These are phyloP conservation scores for Sphaerophoria taeniata DNA, from an alignment of 2,888 invertebrate genomes.

Conservation along the genomic window DNA sequence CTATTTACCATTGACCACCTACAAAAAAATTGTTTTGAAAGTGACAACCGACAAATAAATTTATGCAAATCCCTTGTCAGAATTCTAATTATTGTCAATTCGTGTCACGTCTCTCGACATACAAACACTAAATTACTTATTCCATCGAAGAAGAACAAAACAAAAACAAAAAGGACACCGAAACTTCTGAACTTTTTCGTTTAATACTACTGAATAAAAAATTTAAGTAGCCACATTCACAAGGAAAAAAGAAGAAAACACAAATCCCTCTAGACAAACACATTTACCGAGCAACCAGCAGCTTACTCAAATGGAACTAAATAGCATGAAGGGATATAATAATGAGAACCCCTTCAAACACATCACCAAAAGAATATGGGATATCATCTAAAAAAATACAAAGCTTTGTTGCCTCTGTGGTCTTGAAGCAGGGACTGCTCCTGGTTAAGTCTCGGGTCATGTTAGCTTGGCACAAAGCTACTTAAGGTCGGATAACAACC, in stretches of 20 bases:
- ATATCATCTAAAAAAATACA: background rate
- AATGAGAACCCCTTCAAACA: constrained; percentile 31
- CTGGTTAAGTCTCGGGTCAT: constrained; percentile 53
- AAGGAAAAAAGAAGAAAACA: constrained; percentile 6
- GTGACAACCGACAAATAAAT: constrained; percentile 1
- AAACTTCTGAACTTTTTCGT: constrained; percentile 2
- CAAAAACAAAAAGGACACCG: background rate
- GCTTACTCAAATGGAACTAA: constrained; percentile 46
- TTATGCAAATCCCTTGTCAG: constrained; percentile 38
- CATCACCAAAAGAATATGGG: constrained; percentile 1
- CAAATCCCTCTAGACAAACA: constrained; percentile 38
- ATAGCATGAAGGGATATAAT: constrained; percentile 29
- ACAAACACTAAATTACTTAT: constrained; percentile 54
- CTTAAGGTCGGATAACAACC: constrained; percentile 68
- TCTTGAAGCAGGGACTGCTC: background rate
- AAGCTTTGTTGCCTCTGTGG: constrained; percentile 16
- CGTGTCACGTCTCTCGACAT: constrained; percentile 39
- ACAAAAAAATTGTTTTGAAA: background rate
- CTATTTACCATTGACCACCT: too few species aligned
- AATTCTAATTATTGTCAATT: constrained; percentile 27
- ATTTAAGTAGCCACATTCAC: background rate
- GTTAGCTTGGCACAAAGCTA: constrained; percentile 52
- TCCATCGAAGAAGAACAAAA: constrained; percentile 27
- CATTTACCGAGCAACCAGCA: constrained; percentile 43
- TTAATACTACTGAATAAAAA: background rate